phyloP scores from a whole-genome alignment of 2,888 invertebrate species.

The Peribatodes rhomboidaria region DNA sequence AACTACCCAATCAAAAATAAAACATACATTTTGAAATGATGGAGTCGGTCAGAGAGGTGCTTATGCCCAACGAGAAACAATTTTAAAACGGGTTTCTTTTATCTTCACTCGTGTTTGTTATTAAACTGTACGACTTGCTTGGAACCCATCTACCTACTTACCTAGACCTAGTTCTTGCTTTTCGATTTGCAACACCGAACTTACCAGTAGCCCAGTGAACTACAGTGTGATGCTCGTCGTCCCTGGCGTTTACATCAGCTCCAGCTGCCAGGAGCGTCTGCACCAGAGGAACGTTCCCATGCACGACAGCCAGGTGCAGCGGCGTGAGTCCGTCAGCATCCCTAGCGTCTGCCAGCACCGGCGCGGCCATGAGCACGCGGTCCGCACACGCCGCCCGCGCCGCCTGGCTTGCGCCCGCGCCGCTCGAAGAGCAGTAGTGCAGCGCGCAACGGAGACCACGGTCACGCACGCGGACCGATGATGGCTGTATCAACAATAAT shows the following conservation, averaged over 20 bases:
- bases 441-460: slow-evolving; percentile 94
- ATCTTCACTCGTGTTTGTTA: too few relatives aligned
- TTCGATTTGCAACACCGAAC: slow-evolving; percentile 45
- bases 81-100: too few relatives aligned
- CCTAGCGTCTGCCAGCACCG: slow-evolving; percentile 93
- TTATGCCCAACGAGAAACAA: too few relatives aligned
- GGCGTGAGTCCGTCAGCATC: slow-evolving; percentile 98
- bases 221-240: slow-evolving; percentile 97
- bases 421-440: slow-evolving; percentile 96
- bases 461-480: slow-evolving; percentile 90
- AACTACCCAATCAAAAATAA: too few relatives aligned
- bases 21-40: too few relatives aligned
- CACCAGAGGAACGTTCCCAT: slow-evolving; percentile 95
- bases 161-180: too few relatives aligned
- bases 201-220: slow-evolving; percentile 99
- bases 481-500: slow-evolving; percentile 62
- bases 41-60: too few relatives aligned
- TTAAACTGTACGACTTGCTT: too few relatives aligned
- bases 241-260: slow-evolving; percentile 95
- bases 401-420: slow-evolving; percentile 89
- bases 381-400: slow-evolving; percentile 95
- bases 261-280: slow-evolving; percentile 95
- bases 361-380: slow-evolving; percentile 94
- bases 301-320: slow-evolving; percentile 97
- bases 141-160: too few relatives aligned